A percentile compares a stretch with the other conserved stretches of the same genome.
These are phyloP conservation scores for Platerodrilus igneus DNA, from an alignment of 2,888 invertebrate species.

Conservation along the genomic window DNA sequence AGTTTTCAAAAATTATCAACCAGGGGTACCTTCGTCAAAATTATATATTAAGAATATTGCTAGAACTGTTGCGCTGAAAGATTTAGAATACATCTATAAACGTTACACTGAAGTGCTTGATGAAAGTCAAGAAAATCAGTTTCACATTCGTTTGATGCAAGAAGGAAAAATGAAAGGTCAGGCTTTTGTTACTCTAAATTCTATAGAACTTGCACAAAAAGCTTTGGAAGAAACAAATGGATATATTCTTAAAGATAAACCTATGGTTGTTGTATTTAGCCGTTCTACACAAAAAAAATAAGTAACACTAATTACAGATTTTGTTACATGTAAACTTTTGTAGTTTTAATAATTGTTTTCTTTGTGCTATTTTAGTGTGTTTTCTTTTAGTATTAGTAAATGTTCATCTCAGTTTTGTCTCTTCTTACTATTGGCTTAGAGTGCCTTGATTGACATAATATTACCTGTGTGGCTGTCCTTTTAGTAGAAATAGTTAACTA, in stretches of 20 bases:
- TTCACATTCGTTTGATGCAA: slow-evolving; percentile 80
- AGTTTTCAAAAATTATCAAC: slow-evolving; percentile 81
- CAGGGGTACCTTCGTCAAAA: slow-evolving; percentile 75
- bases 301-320: slow-evolving; percentile 1
- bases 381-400: too few species aligned
- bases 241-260: slow-evolving; percentile 78
- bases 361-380: too few species aligned
- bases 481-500: too few species aligned
- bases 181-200: slow-evolving; percentile 83
- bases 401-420: too few species aligned
- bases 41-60: slow-evolving; percentile 91
- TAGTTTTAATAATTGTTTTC: too few species aligned
- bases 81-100: slow-evolving; percentile 71
- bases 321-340: too few species aligned
- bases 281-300: slow-evolving; percentile 45
- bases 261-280: slow-evolving; percentile 87
- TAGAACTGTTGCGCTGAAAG: slow-evolving; percentile 70
- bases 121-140: slow-evolving; percentile 44
- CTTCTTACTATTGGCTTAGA: too few species aligned
- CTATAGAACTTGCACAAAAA: slow-evolving; percentile 60
- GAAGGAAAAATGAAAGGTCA: slow-evolving; percentile 96
- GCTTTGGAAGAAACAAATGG: slow-evolving; percentile 86
- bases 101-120: slow-evolving; percentile 53
- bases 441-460: too few species aligned
- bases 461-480: too few species aligned